Conservation (phyloP, 2,797 vertebrate genomes). For the Schizothorax lantsangensis region DNA sequence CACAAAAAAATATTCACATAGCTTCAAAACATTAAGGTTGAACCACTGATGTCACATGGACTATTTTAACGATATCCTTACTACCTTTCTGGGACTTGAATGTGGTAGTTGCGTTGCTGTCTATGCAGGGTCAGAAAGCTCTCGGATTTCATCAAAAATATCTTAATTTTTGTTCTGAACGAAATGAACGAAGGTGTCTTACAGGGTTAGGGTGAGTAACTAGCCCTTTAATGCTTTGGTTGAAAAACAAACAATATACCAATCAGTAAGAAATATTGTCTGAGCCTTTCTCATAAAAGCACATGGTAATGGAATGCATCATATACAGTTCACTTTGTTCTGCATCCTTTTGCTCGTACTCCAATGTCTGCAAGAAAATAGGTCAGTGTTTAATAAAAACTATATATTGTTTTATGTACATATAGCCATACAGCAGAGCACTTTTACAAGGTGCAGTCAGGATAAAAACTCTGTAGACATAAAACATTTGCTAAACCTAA, state of each 20-base stretch:
- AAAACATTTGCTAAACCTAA: constrained; percentile 33
- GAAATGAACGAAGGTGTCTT: background rate
- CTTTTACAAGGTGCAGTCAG: constrained; percentile 22
- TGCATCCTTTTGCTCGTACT: background rate
- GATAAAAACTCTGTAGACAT: constrained; percentile 42
- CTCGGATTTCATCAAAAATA: background rate
- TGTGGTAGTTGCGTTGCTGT: background rate
- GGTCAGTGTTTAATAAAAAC: constrained; percentile 10
- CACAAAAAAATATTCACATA: no score
- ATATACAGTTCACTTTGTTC: background rate
- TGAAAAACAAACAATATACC: background rate
- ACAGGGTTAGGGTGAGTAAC: background rate
- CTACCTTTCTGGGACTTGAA: no score
- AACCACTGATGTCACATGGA: no score
- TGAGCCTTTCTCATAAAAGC: background rate
- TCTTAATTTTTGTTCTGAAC: background rate
- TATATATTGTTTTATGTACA: background rate
- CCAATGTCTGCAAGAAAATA: background rate
- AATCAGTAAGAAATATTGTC: background rate
- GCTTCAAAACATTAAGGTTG: no score
- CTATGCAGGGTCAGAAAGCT: background rate
- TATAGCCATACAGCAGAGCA: background rate
- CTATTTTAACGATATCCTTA: no score
- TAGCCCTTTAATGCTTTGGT: background rate
- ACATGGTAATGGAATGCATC: background rate